Percentiles rank a stretch among this genome's conserved stretches.
phyloP scores from a whole-genome alignment of 2,113 vertebrate species.

The Lucifuga dentata region DNA sequence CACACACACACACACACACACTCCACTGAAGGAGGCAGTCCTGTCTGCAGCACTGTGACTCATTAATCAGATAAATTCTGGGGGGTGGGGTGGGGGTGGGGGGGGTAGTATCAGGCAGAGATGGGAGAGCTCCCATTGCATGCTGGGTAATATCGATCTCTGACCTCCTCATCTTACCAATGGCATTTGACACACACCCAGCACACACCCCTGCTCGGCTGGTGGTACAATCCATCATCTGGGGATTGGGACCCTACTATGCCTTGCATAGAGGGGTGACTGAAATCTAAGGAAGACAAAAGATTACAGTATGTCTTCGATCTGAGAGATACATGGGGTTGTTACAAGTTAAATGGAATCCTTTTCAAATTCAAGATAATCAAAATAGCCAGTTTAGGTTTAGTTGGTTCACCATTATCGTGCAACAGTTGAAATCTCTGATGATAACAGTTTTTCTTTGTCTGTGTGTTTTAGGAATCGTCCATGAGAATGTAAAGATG shows the following conservation, averaged over 20 bases:
- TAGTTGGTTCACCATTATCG: background rate
- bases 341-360: too few relatives aligned
- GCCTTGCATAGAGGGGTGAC: constrained; percentile 6
- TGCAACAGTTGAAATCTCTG: background rate
- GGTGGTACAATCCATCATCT: constrained; percentile 48
- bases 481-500: constrained; percentile 84
- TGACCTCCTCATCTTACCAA: constrained; percentile 55
- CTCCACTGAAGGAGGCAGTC: constrained; percentile 37
- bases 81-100: constrained; percentile 9
- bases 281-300: constrained; percentile 30
- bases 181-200: constrained; percentile 53
- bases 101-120: constrained; percentile 16
- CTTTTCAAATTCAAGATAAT: too few relatives aligned
- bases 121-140: constrained; percentile 60
- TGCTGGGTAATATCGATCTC: constrained; percentile 66
- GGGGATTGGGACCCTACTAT: constrained; percentile 17
- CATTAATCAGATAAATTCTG: constrained; percentile 73
- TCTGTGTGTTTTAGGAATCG: constrained; percentile 70
- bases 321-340: background rate
- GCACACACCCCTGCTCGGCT: constrained; percentile 35
- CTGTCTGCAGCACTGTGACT: constrained; percentile 66
- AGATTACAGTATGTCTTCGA: constrained; percentile 10
- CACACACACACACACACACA: constrained; percentile 25
- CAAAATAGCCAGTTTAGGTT: too few relatives aligned
- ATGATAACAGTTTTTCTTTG: constrained; percentile 4